Percentiles rank a stretch among this genome's conserved stretches.
phyloP scores from a whole-genome alignment of 2,113 vertebrate species.

The Salvelinus sp. region DNA sequence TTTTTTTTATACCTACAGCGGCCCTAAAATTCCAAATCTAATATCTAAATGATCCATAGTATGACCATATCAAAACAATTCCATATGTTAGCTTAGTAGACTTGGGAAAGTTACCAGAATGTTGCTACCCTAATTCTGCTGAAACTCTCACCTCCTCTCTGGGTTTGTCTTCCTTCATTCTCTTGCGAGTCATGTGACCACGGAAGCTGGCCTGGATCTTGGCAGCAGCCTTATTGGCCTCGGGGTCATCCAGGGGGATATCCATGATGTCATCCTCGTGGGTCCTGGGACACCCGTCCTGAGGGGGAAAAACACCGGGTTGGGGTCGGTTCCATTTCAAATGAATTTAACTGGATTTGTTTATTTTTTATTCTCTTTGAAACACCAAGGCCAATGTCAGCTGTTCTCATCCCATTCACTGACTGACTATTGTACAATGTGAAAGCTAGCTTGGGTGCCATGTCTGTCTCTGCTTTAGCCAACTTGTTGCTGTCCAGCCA shows the following conservation, averaged over 20 bases:
- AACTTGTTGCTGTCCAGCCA: too few species aligned
- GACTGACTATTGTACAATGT: too few species aligned
- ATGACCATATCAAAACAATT: too few species aligned
- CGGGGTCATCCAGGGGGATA: slow-evolving; percentile 94
- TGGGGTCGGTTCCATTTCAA: neutral
- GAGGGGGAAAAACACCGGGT: slow-evolving; percentile 12
- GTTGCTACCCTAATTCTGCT: neutral
- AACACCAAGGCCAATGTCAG: too few species aligned
- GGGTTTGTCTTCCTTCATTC: slow-evolving; percentile 94
- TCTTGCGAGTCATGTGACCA: slow-evolving; percentile 98
- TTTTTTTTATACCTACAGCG: too few species aligned
- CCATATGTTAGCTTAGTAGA: neutral
- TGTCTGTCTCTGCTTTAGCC: too few species aligned
- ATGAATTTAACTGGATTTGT: too few species aligned
- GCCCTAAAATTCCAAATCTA: too few species aligned
- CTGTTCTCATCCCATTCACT: too few species aligned
- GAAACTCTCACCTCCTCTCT: slow-evolving; percentile 79
- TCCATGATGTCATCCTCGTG: slow-evolving; percentile 95
- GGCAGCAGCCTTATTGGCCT: slow-evolving; percentile 93
- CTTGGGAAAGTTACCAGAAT: neutral
- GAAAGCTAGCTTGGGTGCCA: too few species aligned
- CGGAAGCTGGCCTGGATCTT: slow-evolving; percentile 99
- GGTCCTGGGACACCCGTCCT: slow-evolving; percentile 90
- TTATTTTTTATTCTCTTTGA: too few species aligned
- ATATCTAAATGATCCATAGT: too few species aligned